These are phyloP conservation scores for Amphipyra berbera DNA, from an alignment of 2,888 invertebrate genomes.

Conservation along the genomic window DNA sequence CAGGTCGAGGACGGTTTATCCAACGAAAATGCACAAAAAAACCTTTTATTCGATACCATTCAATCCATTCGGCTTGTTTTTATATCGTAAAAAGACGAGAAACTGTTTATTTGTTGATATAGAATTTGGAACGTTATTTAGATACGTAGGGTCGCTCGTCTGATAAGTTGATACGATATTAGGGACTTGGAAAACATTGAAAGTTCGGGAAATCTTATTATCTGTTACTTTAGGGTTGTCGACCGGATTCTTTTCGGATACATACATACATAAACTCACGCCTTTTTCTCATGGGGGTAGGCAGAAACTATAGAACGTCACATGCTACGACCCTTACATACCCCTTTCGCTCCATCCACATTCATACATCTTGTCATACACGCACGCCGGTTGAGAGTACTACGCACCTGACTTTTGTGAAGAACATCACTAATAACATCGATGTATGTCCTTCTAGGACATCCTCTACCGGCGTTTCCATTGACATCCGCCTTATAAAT, in stretches of 20 bases:
- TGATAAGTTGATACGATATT: slow-evolving; percentile 39
- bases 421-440: too few species aligned
- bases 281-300: too few species aligned
- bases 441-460: too few species aligned
- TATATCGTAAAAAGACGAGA: slow-evolving; percentile 30
- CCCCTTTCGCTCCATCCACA: too few species aligned
- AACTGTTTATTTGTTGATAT: slow-evolving; percentile 37
- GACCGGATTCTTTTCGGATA: background rate
- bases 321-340: too few species aligned
- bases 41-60: slow-evolving; percentile 22
- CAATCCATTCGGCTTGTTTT: slow-evolving; percentile 37
- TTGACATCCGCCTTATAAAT: too few species aligned
- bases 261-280: too few species aligned
- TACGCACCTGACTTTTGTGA: too few species aligned
- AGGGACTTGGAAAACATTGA: slow-evolving; percentile 19
- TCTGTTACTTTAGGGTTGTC: slow-evolving; percentile 21
- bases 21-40: slow-evolving; percentile 24
- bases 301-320: too few species aligned
- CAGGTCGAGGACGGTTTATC: slow-evolving; percentile 45
- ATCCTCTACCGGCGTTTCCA: too few species aligned
- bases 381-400: too few species aligned
- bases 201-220: slow-evolving; percentile 27
- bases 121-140: slow-evolving; percentile 25
- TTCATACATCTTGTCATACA: too few species aligned
- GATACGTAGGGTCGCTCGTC: slow-evolving; percentile 15